A percentile compares a stretch with the other conserved stretches of the same genome.
phyloP scores from a whole-genome alignment of 2,888 invertebrate species.

The Capitulum mitella region DNA sequence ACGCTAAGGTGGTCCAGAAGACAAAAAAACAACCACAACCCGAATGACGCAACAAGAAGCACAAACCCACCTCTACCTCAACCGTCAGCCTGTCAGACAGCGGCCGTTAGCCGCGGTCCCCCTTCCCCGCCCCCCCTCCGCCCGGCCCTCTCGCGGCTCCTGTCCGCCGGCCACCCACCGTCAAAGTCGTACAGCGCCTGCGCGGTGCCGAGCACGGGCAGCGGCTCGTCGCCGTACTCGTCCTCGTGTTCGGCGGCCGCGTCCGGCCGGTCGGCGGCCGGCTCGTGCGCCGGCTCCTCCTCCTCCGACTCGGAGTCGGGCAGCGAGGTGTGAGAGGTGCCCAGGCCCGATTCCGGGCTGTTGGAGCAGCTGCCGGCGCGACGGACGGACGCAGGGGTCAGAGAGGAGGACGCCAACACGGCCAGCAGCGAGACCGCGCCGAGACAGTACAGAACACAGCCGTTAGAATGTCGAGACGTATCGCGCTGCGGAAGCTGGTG shows the following conservation, averaged over 20 bases:
- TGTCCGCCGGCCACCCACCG: slow-evolving; percentile 53
- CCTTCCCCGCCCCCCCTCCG: too few species aligned
- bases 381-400: too few species aligned
- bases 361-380: slow-evolving; percentile 49
- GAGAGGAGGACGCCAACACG: too few species aligned
- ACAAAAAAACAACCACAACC: too few species aligned
- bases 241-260: slow-evolving; percentile 19
- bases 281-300: slow-evolving; percentile 37
- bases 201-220: slow-evolving; percentile 86
- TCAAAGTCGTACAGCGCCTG: slow-evolving; percentile 92
- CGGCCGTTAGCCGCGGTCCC: too few species aligned
- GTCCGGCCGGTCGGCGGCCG: neutral
- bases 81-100: too few species aligned
- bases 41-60: too few species aligned
- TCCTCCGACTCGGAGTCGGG: slow-evolving; percentile 52
- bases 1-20: too few species aligned
- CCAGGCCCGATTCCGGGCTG: slow-evolving; percentile 85
- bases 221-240: slow-evolving; percentile 56
- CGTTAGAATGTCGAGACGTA: too few species aligned
- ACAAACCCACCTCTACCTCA: too few species aligned
- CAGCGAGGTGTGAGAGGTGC: slow-evolving; percentile 73
- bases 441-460: neutral
- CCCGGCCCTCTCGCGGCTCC: too few species aligned
- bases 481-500: too few species aligned
- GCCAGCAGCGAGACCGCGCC: neutral